A percentile compares a stretch with the other conserved stretches of the same genome.
Conservation (phyloP, 2,113 vertebrate genomes). For the Phoenicopterus ruber region DNA sequence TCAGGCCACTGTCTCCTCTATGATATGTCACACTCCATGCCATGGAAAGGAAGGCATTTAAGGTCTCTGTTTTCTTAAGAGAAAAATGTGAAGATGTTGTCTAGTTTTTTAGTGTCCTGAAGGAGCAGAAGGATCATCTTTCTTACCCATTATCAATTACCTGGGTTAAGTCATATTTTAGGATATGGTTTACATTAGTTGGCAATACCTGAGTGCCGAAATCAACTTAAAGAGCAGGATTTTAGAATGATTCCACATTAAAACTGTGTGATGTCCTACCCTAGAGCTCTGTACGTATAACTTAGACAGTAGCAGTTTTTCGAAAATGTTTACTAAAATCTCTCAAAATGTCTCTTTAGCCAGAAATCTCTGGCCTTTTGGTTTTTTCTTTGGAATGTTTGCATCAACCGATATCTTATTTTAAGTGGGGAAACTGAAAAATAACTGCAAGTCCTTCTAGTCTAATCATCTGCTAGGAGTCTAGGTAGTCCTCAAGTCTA, state of each 20-base stretch:
- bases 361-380: not conserved
- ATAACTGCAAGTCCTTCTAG: not conserved
- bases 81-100: not conserved
- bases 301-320: not conserved
- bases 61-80: not conserved
- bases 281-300: not conserved
- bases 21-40: not conserved
- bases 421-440: not conserved
- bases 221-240: not conserved
- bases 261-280: not conserved
- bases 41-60: not conserved
- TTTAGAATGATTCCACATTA: not conserved
- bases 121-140: not conserved
- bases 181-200: not conserved
- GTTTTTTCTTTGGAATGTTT: not conserved
- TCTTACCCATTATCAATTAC: not conserved
- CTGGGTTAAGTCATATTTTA: not conserved
- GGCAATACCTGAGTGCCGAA: not conserved
- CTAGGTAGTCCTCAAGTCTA: not conserved
- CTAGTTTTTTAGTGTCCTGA: not conserved
- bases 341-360: not conserved
- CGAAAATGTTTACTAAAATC: not conserved
- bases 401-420: not conserved
- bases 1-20: not conserved
- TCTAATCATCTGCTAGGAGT: not conserved